These are phyloP conservation scores for Cataglyphis livida DNA, from an alignment of 2,888 invertebrate genomes.

Conservation along the genomic window DNA sequence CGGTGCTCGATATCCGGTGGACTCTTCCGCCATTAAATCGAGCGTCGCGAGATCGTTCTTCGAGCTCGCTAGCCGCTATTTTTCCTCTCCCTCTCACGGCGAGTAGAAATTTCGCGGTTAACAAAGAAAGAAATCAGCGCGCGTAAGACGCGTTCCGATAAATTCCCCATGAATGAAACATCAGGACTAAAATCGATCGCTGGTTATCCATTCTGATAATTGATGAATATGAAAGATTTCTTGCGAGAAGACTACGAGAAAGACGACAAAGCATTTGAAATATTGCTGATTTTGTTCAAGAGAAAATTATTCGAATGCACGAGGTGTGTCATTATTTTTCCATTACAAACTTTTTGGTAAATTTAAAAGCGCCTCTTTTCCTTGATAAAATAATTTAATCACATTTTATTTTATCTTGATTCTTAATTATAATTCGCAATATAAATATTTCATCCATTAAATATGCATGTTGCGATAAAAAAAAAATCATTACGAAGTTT, in stretches of 20 bases:
- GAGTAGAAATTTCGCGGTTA: conserved; percentile 19
- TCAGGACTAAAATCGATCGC: conserved; percentile 62
- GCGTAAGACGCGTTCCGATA: conserved; percentile 25
- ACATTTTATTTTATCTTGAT: neutral
- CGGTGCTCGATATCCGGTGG: conserved; percentile 41
- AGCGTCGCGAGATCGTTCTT: conserved; percentile 49
- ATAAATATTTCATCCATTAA: neutral
- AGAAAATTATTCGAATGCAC: neutral
- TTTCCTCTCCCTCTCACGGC: conserved; percentile 3
- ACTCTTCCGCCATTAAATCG: conserved; percentile 51
- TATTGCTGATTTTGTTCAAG: neutral
- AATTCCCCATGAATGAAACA: conserved; percentile 54
- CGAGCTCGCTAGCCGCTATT: conserved; percentile 28
- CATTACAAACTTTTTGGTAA: neutral
- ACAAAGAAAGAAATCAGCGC: conserved; percentile 29
- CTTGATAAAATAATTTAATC: neutral
- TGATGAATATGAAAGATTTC: conserved; percentile 68
- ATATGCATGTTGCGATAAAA: neutral
- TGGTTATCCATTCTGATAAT: conserved; percentile 64
- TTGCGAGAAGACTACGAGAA: conserved; percentile 25
- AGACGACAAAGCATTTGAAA: conserved; percentile 19
- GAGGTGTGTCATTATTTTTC: neutral
- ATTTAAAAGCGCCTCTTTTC: neutral
- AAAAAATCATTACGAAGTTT: neutral
- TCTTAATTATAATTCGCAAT: conserved; percentile 4